These are phyloP conservation scores for Drosophila kuntzei DNA, from an alignment of 2,888 invertebrate species.

Conservation along the genomic window DNA sequence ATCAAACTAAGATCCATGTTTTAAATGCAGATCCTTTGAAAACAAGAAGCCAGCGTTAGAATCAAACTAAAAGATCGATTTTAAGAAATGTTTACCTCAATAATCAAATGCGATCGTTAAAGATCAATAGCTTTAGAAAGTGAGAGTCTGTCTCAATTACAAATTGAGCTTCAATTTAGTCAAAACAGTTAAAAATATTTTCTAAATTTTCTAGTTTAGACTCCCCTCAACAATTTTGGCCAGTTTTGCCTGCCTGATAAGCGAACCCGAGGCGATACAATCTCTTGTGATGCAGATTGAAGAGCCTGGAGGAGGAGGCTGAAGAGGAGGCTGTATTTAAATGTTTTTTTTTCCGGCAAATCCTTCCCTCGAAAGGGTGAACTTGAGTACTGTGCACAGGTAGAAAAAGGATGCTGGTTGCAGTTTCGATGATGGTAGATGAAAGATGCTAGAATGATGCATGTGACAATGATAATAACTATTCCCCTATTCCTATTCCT, in stretches of 20 bases:
- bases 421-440: slow-evolving; percentile 7
- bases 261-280: neutral
- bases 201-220: no score
- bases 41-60: neutral
- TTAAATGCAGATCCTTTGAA: neutral
- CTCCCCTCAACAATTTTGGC: neutral
- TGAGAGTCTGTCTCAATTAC: neutral
- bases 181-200: no score
- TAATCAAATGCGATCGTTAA: neutral
- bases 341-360: neutral
- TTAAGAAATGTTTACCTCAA: neutral
- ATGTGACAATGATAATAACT: slow-evolving; percentile 50
- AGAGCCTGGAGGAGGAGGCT: neutral
- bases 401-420: slow-evolving; percentile 7
- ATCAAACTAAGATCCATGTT: neutral
- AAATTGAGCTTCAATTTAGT: no score
- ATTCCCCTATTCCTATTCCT: neutral
- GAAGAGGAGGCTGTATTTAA: neutral
- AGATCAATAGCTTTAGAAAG: neutral
- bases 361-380: neutral
- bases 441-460: slow-evolving; percentile 11
- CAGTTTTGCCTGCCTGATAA: neutral
- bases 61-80: neutral
- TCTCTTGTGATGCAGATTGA: slow-evolving; percentile 1
- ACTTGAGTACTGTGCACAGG: slow-evolving; percentile 12